Percentiles rank a stretch among this genome's conserved stretches.
Evolutionary conservation across 2,888 invertebrate species (phyloP).

Genomic region (Aelia acuminata): DNA sequence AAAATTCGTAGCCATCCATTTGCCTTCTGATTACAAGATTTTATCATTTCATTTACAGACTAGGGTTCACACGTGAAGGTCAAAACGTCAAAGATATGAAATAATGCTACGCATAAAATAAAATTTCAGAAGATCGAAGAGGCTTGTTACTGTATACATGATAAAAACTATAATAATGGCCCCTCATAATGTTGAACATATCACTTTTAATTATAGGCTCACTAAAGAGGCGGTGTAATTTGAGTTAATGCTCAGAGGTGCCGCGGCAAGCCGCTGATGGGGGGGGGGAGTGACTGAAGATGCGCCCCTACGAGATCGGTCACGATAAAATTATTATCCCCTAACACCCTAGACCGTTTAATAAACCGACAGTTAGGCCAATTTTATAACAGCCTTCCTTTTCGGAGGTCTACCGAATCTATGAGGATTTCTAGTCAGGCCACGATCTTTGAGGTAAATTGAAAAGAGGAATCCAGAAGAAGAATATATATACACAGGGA

Average conservation of each 20-base stretch:
- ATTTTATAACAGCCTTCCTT: neutral
- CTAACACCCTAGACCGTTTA: neutral
- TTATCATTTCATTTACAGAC: neutral
- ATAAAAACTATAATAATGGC: constrained; percentile 32
- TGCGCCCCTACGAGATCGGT: neutral
- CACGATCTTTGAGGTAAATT: no score
- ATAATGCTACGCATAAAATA: constrained; percentile 1
- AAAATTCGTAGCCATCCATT: neutral
- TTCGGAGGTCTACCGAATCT: neutral
- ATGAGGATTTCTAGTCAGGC: neutral
- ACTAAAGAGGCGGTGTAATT: constrained; percentile 32
- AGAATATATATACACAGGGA: no score
- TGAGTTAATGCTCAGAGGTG: neutral
- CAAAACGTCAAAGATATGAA: constrained; percentile 5
- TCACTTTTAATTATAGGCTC: constrained; percentile 10
- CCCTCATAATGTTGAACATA: neutral
- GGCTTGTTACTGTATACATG: constrained; percentile 16
- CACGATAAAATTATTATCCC: constrained; percentile 17
- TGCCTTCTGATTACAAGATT: constrained; percentile 7
- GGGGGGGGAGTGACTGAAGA: neutral
- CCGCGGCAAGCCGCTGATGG: neutral
- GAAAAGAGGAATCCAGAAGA: no score
- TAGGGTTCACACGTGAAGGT: neutral
- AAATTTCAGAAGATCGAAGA: neutral
- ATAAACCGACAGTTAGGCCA: constrained; percentile 24